Evolutionary conservation across 2,888 invertebrate genomes (phyloP), one percentile per base, ranked within the genome.

Genomic region (Tineola bisselliella): DNA sequence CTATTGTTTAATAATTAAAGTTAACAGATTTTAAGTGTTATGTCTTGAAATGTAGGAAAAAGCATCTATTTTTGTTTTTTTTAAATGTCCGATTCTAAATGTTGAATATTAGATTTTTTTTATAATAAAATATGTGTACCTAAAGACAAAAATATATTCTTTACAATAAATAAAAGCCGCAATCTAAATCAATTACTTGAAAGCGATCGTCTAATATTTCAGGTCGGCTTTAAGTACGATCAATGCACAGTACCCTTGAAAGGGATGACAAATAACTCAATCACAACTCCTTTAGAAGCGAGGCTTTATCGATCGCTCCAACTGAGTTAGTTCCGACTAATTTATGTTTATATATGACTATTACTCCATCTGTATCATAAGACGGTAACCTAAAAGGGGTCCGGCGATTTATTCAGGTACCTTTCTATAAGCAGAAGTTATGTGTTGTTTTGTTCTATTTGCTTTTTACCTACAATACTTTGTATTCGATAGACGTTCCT

Each of bases 261-360:
- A 38, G 56, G 70, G 71, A 68, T 75, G 79, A 77, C 69, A 69
- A 75, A 81, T 79, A 79, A 76, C 81, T 82, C 75, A 77, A 82
- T 81, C 75, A 64, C 60, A 67, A 61, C 64, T 60, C 61, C 73
- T 70, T 54, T 19, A 71, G 68, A 71, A 60, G 63, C 72, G 68
- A 68, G 66, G 65, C 66, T 54, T 54, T 54, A 54, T 54, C 54
- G 54, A 54, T 54, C 54, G 54, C 19, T 54, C 25, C 54, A 65
- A 68, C 69, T 68, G 64, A 64, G 64, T 61, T 60, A 56, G 61
- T 56, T 69, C 67, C 65, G 67, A 63, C 68, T 70, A 70, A 72
- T 71, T 72, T 71, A 77, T 77, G 69, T 75, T 74, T 76, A 76
- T 78, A 76, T 70, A 69, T 68, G 61, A 62, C 52, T 61, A 61